Evolutionary conservation across 2,113 vertebrate genomes (phyloP), one percentile per base, ranked within the genome.

Genomic region (Choloepus hoffmanni): DNA sequence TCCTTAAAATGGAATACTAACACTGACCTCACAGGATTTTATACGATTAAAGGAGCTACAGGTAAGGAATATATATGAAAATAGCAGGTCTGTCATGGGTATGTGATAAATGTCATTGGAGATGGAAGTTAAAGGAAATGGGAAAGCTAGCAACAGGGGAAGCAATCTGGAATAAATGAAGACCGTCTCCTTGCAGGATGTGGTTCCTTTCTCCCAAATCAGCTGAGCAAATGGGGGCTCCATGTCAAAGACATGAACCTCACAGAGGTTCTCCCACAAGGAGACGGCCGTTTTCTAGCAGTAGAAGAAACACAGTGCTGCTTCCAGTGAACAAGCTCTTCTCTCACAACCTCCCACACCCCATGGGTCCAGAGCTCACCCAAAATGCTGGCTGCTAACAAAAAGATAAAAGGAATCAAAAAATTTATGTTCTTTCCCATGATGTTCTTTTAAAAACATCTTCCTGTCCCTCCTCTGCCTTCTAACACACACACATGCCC

Each of bases 31-130:
- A 14, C 1, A 7, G 28, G 50, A 15, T 12, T 28, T 62, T 53
- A 0, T 19, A 12, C 43, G 68, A 72, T 0, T 15, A 53, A 30
- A 60, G 3, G 30, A 23, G 53, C 53, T 45, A 0, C 19, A 14
- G n/a, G n/a, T 28, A 3, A 60, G 24, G 26, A 14, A 53, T 4
- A 3, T 26, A 3, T 1, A 21, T 36, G 63, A 68, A 58, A 21
- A 74, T 1, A 2, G 18, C 24, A 16, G 48, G 33, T 12, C n/a
- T 9, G 5, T 15, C 3, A 0, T 1, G 21, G 33, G 30, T 7
- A 21, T 1, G 13, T 5, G 40, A 21, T 4, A 43, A 15, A 23
- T 13, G 30, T n/a, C 63, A 19, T 12, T 11, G 14, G 85, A 62
- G 55, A 65, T 14, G 28, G 48, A 63, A 48, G 48, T 7, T 50